Evolutionary conservation across 2,797 vertebrate genomes (phyloP).

Genomic region (Poliocrania exsul): DNA sequence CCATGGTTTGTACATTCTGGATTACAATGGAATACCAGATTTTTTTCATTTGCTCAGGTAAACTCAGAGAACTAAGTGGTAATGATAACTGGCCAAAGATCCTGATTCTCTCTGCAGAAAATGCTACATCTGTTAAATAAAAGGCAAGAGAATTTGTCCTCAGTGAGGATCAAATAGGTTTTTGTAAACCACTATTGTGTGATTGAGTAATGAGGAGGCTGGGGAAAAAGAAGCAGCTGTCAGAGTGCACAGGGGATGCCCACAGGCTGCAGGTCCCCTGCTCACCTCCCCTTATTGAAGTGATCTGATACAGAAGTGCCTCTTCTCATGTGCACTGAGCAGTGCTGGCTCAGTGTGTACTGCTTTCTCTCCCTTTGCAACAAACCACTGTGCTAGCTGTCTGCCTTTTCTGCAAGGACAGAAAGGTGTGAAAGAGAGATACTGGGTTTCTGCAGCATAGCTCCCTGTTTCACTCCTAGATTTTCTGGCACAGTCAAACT

Average conservation of each 20-base stretch:
- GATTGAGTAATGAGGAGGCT: not conserved
- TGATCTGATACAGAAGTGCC: not conserved
- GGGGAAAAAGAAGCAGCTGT: not conserved
- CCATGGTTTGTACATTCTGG: not conserved
- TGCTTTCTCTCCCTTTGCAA: not conserved
- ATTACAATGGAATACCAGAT: not conserved
- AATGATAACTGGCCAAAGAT: not conserved
- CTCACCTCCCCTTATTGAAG: not conserved
- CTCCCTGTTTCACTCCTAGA: not conserved
- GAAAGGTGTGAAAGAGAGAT: not conserved
- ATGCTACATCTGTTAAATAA: not conserved
- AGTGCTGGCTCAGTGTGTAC: not conserved
- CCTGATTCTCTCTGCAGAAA: not conserved
- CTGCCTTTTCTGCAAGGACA: not conserved
- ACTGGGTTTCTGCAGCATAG: not conserved
- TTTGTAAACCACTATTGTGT: not conserved
- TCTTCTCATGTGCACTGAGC: accelerated
- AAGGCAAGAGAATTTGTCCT: not conserved
- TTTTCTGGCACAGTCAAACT: not conserved
- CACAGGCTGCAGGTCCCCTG: not conserved
- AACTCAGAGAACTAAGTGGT: not conserved
- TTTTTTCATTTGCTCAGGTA: not conserved
- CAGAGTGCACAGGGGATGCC: not conserved
- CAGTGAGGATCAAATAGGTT: not conserved
- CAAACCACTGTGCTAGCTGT: not conserved